Evolutionary conservation across 2,797 vertebrate species (phyloP).

Genomic region (Stomatorhinus walkeri): DNA sequence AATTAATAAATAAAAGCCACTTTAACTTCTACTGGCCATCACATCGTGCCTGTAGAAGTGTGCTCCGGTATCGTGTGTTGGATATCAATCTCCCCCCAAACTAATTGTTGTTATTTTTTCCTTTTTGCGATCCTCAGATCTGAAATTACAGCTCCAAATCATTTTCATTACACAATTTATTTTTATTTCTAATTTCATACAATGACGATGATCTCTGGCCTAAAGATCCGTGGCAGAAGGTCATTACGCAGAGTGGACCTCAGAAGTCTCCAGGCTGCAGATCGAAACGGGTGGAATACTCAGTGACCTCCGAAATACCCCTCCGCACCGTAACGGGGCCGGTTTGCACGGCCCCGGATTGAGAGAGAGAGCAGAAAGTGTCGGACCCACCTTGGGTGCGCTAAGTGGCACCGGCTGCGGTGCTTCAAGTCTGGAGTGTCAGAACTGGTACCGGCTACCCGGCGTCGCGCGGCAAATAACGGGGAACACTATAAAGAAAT

Average conservation of each 20-base stretch:
- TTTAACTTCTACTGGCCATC: slow-evolving; percentile 36
- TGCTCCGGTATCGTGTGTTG: slow-evolving; percentile 39
- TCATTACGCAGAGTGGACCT: slow-evolving; percentile 21
- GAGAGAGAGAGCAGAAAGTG: background rate
- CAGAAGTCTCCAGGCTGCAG: background rate
- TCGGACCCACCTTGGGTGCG: slow-evolving; percentile 12
- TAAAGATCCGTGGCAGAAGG: slow-evolving; percentile 1
- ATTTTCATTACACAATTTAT: background rate
- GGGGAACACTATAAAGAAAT: slow-evolving; percentile 17
- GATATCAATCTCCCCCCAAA: slow-evolving; percentile 44
- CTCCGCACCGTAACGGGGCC: background rate
- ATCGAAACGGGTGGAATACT: background rate
- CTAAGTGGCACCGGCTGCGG: background rate
- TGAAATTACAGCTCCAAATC: slow-evolving; percentile 7
- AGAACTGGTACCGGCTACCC: background rate
- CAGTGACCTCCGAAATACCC: background rate
- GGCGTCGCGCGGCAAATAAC: slow-evolving; percentile 16
- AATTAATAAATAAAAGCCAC: slow-evolving; percentile 45
- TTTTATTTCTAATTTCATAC: background rate
- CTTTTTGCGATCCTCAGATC: background rate
- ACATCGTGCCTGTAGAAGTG: slow-evolving; percentile 35
- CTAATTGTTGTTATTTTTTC: background rate
- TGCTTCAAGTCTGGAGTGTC: background rate
- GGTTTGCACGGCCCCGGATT: slow-evolving; percentile 20
- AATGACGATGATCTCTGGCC: slow-evolving; percentile 13